phyloP scores from a whole-genome alignment of 2,113 vertebrate genomes.

The Scolopax mira region DNA sequence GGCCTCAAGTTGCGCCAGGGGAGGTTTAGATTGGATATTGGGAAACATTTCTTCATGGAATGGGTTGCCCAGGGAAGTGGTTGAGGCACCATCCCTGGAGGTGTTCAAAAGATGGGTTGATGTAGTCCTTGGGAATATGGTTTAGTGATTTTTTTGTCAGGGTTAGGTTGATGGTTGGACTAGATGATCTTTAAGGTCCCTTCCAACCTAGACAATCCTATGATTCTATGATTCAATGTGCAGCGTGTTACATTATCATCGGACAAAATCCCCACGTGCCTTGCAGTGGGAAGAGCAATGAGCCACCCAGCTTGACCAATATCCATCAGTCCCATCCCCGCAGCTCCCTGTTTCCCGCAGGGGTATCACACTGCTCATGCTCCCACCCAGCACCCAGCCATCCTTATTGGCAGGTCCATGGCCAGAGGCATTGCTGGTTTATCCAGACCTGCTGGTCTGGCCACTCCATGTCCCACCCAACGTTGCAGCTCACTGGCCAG shows the following conservation, averaged over 20 bases:
- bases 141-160: too few relatives aligned
- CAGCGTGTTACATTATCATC: neutral
- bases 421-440: neutral
- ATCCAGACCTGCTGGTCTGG: neutral
- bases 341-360: neutral
- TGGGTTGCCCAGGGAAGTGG: too few relatives aligned
- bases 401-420: accelerated
- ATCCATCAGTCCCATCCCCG: accelerated
- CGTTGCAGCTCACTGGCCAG: accelerated
- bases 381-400: neutral
- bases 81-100: too few relatives aligned
- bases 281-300: accelerated
- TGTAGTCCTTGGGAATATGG: too few relatives aligned
- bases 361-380: neutral
- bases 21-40: too few relatives aligned
- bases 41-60: too few relatives aligned
- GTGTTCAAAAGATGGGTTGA: too few relatives aligned
- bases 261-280: accelerated
- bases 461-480: neutral
- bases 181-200: too few relatives aligned
- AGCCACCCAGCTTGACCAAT: accelerated
- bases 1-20: too few relatives aligned
- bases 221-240: neutral
- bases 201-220: too few relatives aligned
- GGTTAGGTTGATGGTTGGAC: too few relatives aligned